Evolutionary conservation across 2,888 invertebrate genomes (phyloP).

Genomic region (Spodoptera exigua): DNA sequence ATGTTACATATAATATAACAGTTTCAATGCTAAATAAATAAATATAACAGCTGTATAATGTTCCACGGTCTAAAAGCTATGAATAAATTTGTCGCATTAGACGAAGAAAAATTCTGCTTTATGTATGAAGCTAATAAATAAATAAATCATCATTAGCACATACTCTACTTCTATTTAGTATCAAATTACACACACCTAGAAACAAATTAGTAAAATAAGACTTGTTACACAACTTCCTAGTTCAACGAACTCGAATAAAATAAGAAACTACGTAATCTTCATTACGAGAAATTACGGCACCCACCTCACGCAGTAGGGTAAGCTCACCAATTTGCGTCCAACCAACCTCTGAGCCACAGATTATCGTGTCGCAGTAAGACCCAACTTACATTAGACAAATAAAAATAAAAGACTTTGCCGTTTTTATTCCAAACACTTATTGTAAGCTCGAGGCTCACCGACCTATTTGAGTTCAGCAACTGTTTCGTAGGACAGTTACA

Average conservation of each 20-base stretch:
- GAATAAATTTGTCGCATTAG: too few relatives aligned
- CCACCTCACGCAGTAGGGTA: slow-evolving; percentile 33
- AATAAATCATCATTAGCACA: too few relatives aligned
- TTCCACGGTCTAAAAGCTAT: too few relatives aligned
- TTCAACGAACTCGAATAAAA: neutral
- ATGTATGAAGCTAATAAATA: too few relatives aligned
- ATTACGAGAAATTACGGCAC: slow-evolving; percentile 29
- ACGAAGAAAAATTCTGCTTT: too few relatives aligned
- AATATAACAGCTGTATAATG: too few relatives aligned
- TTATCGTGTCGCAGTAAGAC: slow-evolving; percentile 38
- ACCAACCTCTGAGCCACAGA: slow-evolving; percentile 37
- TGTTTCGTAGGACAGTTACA: slow-evolving; percentile 51
- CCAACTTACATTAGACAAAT: slow-evolving; percentile 42
- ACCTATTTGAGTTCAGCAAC: slow-evolving; percentile 52
- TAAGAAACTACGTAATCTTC: slow-evolving; percentile 11
- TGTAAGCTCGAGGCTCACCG: slow-evolving; percentile 42
- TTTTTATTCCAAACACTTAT: slow-evolving; percentile 57
- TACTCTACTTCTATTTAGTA: too few relatives aligned
- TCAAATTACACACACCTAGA: too few relatives aligned
- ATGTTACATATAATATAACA: too few relatives aligned
- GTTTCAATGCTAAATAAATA: too few relatives aligned
- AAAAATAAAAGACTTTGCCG: slow-evolving; percentile 44
- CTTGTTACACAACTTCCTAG: neutral
- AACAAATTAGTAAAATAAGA: neutral
- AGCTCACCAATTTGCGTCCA: slow-evolving; percentile 49